Base-by-base conservation (phyloP, 1,140 invertebrate genomes). In the Zaprionus vittiger region DNA sequence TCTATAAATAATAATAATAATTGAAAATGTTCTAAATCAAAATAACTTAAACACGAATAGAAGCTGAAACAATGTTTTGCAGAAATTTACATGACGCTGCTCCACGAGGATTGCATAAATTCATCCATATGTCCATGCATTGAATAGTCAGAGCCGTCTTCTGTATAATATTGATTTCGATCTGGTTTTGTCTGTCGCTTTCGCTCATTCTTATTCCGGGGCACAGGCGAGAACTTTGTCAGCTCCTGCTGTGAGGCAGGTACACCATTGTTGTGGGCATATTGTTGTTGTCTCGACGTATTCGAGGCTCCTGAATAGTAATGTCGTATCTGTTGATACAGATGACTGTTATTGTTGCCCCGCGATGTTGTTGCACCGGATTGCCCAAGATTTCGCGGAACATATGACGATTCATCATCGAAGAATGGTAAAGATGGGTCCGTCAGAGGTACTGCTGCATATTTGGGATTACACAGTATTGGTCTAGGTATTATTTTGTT, bases 31-130 rank as follows among this genome's bases (percentile, higher is more conserved):
- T 17, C 9, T n/a, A 7, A 44, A 47, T 15, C 44, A 47, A 15
- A 7, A 52, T 24, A 52, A 52, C 62, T 15, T 41, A 22, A 41
- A 20, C 12, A 26, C 41, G 28, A 64, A 38, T 70, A 47, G 34
- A 87, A 77, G 72, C 57, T 77, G 72, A 57, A 72, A 64, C 49
- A 60, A 31, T 9, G 17, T 49, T 17, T 44, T 41, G 68, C 62
- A 22, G 52, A 77, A 82, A 83, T 80, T 87, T 89, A 89, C 84
- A 84, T 83, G 76, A 90, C 72, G 37, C 59, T 38, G 66, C 78
- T 80, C 84, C 84, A 90, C 22, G 78, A 61, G 7, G 54, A 63
- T 47, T 90, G 81, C 73, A 68, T 38, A 1, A 63, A 24, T 2
- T 49, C 44, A 38, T 61, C 61, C 71, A 56, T 70, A 12, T 24